Evolutionary conservation across 2,797 vertebrate species (phyloP), one percentile per base, ranked within the genome.

Genomic region (Artibeus jamaicensis): DNA sequence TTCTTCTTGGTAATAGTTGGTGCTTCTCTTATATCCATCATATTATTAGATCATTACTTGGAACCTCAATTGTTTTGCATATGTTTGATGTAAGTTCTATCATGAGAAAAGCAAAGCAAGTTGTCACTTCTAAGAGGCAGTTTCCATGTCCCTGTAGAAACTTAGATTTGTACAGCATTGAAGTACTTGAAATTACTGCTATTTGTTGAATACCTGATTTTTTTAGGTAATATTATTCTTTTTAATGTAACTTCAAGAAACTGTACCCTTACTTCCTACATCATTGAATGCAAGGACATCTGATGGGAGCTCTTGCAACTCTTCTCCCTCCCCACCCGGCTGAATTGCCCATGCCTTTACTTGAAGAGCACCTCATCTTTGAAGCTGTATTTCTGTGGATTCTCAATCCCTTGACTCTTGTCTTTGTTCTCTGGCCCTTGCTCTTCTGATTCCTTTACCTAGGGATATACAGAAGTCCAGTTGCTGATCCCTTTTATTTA

Each of bases 21-120:
- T 95, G 78, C 92, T 2, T 0, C 37, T 87, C 62, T 71, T 73
- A 29, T 59, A 92, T 97, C 85, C 81, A 34, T 94, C 86, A 85
- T 94, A 76, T 71, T 87, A 29, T 86, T 83, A 90, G 74, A 53
- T 95, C 29, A 79, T 29, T 88, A 46, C 29, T 96, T n/a, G 67
- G 85, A 97, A 89, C 44, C 90, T 50, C 29, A 67, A 70, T 76
- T 71, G 42, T 96, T 92, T 78, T 89, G 21, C 29, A 9, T 39
- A 34, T 37, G 19, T 34, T 44, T 44, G n/a, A 39, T 73, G 0
- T 29, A 71, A 70, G 12, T 68, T 89, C 92, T 84, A 73, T 78
- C 26, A 39, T 44, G 46, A 73, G 65, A n/a, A 89, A 94, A 85
- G 46, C 78, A 65, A 94, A 79, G 11, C 62, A 79, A 32, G 11